Percentiles rank a stretch among this genome's conserved stretches.
Conservation (phyloP, 2,113 vertebrate species). For the Oryzias melastigma region DNA sequence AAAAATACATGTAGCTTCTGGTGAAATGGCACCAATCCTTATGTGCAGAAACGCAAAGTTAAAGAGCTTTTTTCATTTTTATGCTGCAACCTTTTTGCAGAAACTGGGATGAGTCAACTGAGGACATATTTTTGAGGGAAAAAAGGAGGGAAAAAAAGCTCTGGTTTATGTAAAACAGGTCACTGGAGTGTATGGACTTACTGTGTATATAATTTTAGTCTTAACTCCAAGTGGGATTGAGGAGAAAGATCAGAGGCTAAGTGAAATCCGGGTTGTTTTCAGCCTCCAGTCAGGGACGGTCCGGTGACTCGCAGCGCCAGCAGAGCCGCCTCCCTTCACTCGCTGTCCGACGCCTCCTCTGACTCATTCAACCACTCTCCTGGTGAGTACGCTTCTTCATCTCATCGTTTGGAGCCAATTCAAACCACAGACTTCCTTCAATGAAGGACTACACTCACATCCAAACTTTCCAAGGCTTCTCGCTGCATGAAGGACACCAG, state of each 20-base stretch:
- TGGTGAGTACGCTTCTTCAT: slow-evolving; percentile 70
- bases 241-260: background rate
- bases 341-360: slow-evolving; percentile 79
- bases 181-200: background rate
- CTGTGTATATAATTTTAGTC: background rate
- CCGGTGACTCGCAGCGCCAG: slow-evolving; percentile 60
- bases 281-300: slow-evolving; percentile 85
- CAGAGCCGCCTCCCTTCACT: slow-evolving; percentile 76
- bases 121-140: too few relatives aligned
- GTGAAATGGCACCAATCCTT: too few relatives aligned
- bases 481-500: background rate
- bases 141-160: too few relatives aligned
- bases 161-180: background rate
- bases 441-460: background rate
- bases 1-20: too few relatives aligned
- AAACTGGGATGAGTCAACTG: too few relatives aligned
- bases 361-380: slow-evolving; percentile 84
- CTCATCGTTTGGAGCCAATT: background rate
- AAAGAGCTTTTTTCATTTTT: too few relatives aligned
- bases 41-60: too few relatives aligned
- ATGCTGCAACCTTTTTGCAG: too few relatives aligned
- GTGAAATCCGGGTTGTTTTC: slow-evolving; percentile 37
- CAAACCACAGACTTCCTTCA: background rate
- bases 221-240: background rate
- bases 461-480: background rate